A percentile compares a stretch with the other conserved stretches of the same genome.
These are phyloP conservation scores for Ifrita kowaldi DNA, from an alignment of 2,113 vertebrate species.

Conservation along the genomic window DNA sequence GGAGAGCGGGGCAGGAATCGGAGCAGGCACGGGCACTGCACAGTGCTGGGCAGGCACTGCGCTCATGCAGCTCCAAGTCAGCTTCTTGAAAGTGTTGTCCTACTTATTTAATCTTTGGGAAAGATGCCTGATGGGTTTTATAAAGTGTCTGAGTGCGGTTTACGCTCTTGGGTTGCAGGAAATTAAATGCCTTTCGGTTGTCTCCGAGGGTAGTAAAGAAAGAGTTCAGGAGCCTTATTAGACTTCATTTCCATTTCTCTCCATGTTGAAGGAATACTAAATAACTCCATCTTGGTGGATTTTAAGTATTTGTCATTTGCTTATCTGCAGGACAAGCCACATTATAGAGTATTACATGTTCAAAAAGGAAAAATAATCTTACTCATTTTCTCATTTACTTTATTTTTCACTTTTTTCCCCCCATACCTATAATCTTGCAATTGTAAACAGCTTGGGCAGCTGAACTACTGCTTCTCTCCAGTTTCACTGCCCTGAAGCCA, in stretches of 20 bases:
- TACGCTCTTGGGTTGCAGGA: constrained; percentile 23
- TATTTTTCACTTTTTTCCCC: not conserved
- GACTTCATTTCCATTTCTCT: constrained; percentile 34
- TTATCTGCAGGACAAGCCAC: not conserved
- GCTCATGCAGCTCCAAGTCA: not conserved
- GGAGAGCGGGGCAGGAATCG: rapidly evolving
- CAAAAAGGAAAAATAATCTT: not conserved
- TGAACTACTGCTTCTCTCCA: not conserved
- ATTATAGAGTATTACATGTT: not conserved
- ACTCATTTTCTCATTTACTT: not conserved
- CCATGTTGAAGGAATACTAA: not conserved
- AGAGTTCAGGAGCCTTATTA: constrained; percentile 33
- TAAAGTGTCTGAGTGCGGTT: not conserved
- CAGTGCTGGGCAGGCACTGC: not conserved
- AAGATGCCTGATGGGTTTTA: not conserved
- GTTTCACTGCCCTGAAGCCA: not conserved
- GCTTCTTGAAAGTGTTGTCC: not conserved
- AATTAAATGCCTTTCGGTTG: not conserved
- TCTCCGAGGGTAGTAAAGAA: constrained; percentile 13
- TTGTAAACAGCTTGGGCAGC: not conserved
- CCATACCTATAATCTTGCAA: not conserved
- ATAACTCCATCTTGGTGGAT: not conserved
- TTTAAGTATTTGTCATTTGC: not conserved
- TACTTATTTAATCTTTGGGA: constrained; percentile 7
- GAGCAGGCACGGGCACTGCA: rapidly evolving